phyloP scores from a whole-genome alignment of 2,113 vertebrate genomes.

The Peromyscus leucopus region DNA sequence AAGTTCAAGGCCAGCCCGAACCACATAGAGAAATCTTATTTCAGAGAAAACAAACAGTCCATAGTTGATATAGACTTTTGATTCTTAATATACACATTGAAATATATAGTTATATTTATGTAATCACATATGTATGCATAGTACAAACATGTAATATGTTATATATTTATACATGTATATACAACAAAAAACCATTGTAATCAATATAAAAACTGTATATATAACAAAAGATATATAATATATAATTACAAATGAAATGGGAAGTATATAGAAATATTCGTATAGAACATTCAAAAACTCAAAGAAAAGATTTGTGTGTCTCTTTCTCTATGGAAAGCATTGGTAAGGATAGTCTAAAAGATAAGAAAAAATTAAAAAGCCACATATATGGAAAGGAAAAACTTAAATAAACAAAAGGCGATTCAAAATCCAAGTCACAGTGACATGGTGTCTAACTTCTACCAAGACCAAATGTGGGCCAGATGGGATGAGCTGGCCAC shows the following conservation, averaged over 20 bases:
- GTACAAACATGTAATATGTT: not conserved
- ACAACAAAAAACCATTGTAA: not conserved
- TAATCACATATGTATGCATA: not conserved
- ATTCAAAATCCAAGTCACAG: not conserved
- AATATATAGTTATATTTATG: not conserved
- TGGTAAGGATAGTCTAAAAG: not conserved
- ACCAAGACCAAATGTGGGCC: slow-evolving; percentile 63
- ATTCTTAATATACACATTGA: not conserved
- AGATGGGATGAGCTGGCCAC: slow-evolving; percentile 22
- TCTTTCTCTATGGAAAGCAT: not conserved
- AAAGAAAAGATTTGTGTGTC: not conserved
- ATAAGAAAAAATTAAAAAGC: slow-evolving; percentile 14
- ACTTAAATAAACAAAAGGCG: slow-evolving; percentile 25
- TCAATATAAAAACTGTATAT: not conserved
- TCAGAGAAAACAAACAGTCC: not conserved
- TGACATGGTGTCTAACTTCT: slow-evolving; percentile 61
- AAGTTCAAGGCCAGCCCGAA: not conserved
- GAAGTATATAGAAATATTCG: not conserved
- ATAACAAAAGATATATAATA: not conserved
- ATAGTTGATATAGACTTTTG: not conserved
- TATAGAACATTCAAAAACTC: not conserved
- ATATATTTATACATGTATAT: not conserved
- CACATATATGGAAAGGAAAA: not conserved
- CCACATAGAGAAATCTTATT: not conserved
- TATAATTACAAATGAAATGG: not conserved